phyloP scores from a whole-genome alignment of 2,113 vertebrate genomes.

The Neolamprologus tretocephalus region DNA sequence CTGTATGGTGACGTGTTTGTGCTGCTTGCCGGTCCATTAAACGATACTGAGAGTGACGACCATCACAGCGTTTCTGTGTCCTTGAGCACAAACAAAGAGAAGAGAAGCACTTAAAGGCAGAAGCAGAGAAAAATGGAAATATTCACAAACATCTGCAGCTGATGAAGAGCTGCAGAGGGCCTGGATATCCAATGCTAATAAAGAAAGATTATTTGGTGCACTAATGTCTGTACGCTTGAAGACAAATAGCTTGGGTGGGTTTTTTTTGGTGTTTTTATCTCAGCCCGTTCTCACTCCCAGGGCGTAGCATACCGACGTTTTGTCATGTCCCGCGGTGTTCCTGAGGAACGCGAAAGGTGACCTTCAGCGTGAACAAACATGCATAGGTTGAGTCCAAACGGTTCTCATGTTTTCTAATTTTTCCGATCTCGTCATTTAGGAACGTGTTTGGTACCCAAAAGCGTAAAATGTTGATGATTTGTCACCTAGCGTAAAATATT shows the following conservation, averaged over 20 bases:
- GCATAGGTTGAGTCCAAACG: neutral
- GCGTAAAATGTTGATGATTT: neutral
- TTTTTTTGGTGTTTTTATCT: neutral
- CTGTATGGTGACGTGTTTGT: neutral
- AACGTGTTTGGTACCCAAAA: neutral
- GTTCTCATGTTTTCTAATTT: neutral
- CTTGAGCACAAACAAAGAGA: neutral
- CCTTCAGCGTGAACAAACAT: neutral
- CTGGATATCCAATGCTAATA: neutral
- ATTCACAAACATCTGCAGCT: neutral
- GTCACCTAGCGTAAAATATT: neutral
- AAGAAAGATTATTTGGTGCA: neutral
- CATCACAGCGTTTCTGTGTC: neutral
- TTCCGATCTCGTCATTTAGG: neutral
- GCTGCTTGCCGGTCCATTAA: slow-evolving; percentile 23
- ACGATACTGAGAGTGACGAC: neutral
- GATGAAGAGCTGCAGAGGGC: neutral
- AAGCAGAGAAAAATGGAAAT: neutral
- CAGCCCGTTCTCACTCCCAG: neutral
- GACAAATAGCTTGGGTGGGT: accelerated
- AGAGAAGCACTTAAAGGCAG: neutral
- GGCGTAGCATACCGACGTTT: neutral
- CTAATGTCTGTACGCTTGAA: neutral
- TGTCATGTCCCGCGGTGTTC: neutral
- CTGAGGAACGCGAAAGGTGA: neutral